Base-by-base conservation (phyloP, 2,888 invertebrate genomes). In the Lepidonotus clava region DNA sequence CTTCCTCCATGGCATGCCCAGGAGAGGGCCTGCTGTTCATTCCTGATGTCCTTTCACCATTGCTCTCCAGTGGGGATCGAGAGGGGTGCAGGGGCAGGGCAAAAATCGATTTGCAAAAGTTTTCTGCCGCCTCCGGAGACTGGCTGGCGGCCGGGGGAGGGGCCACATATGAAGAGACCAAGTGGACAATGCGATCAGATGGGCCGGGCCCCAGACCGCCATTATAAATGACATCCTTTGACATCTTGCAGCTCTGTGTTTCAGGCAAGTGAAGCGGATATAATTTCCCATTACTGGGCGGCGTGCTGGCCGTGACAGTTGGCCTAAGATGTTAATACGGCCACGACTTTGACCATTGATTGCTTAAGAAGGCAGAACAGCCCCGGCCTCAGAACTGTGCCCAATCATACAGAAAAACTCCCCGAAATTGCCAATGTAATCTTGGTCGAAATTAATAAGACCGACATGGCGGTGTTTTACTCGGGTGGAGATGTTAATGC, bases 161-260 rank as follows among this genome's bases (percentile, higher is more conserved):
- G 71, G 38, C 34, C 71, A 71, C 71, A 34, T 51, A 80, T 80
- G 28, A 80, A 6, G 41, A 80, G 24, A n/a, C 5, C 46, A n/a
- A 41, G 80, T 51, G 51, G 80, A 80, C 80, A 80, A 80, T 80
- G 80, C 80, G 80, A 80, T 41, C 46, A 24, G 80, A 80, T 46
- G 80, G 80, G 46, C 46, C 46, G 18, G 46, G 80, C 24, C 80
- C 34, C 14, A 46, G 34, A 80, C 80, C 46, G 28, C 80, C 34
- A 80, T 80, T 80, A 80, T 80, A 80, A 80, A 80, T 41, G 80
- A 80, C 80, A 34, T 80, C 80, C 80, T 80, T 80, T 80, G 80
- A 80, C 80, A 80, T 80, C 80, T 80, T 34, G 80, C 80, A 80
- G 80, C 46, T 34, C 80, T 80, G 80, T 80, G 80, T 80, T 80